Evolutionary conservation across 1,140 invertebrate species (phyloP).

Genomic region (Bilobella aurantiaca): DNA sequence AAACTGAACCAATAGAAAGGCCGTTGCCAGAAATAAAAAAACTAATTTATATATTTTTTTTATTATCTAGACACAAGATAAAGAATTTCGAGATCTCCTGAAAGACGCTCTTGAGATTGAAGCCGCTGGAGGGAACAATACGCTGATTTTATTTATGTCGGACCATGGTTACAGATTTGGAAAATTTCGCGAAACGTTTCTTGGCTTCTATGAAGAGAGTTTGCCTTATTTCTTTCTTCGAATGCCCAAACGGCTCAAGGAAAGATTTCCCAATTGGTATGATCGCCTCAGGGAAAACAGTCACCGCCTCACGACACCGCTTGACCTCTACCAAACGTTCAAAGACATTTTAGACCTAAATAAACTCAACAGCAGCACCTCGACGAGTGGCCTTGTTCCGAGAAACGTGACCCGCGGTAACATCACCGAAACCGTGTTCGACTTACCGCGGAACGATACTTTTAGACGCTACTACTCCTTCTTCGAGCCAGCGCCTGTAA

Average conservation of each 20-base stretch:
- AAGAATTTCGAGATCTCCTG: slow-evolving; percentile 16
- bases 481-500: slow-evolving; percentile 21
- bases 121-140: slow-evolving; percentile 20
- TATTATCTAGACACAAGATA: slow-evolving; percentile 18
- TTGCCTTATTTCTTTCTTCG: slow-evolving; percentile 34
- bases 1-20: no score
- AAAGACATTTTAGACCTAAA: slow-evolving; percentile 22
- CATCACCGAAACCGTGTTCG: not conserved
- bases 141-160: slow-evolving; percentile 33
- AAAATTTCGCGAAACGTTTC: slow-evolving; percentile 29
- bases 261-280: slow-evolving; percentile 15
- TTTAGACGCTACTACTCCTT: slow-evolving; percentile 20
- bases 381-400: not conserved
- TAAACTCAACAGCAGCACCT: not conserved
- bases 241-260: slow-evolving; percentile 17
- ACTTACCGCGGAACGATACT: not conserved
- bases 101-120: slow-evolving; percentile 6
- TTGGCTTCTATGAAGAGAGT: slow-evolving; percentile 35
- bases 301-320: slow-evolving; percentile 27
- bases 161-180: slow-evolving; percentile 35
- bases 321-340: slow-evolving; percentile 32
- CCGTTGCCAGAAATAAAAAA: no score
- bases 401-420: not conserved
- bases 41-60: no score
- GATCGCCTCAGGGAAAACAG: slow-evolving; percentile 20